Evolutionary conservation across 2,113 vertebrate genomes (phyloP).

Genomic region (Calidris pygmaea): DNA sequence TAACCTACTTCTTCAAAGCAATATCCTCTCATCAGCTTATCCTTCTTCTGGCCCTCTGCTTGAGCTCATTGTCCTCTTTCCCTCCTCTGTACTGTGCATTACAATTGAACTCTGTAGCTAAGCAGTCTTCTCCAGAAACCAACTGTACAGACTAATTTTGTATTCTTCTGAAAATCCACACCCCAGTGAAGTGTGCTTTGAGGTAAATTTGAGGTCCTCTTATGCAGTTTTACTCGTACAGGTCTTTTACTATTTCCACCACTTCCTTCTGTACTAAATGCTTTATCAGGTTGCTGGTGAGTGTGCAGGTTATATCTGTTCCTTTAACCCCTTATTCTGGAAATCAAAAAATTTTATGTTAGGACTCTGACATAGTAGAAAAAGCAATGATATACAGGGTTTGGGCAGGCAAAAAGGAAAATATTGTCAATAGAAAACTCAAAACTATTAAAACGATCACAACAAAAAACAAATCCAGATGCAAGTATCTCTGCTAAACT

Average conservation of each 20-base stretch:
- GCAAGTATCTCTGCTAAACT: background rate
- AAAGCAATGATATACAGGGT: background rate
- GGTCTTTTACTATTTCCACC: background rate
- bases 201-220: slow-evolving; percentile 41
- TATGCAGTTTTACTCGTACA: slow-evolving; percentile 11
- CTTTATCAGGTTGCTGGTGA: background rate
- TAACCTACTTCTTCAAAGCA: slow-evolving; percentile 46
- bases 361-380: background rate
- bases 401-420: background rate
- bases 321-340: background rate
- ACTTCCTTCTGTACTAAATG: background rate
- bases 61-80: slow-evolving; percentile 59
- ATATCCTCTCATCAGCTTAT: slow-evolving; percentile 52
- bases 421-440: background rate
- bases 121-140: slow-evolving; percentile 40
- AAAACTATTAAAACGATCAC: background rate
- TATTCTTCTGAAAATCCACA: slow-evolving; percentile 48
- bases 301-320: background rate
- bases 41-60: slow-evolving; percentile 51
- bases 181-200: background rate
- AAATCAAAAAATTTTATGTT: background rate
- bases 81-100: slow-evolving; percentile 25
- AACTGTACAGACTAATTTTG: slow-evolving; percentile 30
- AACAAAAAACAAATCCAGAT: background rate
- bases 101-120: slow-evolving; percentile 26